These are phyloP conservation scores for Tetrao urogallus DNA, from an alignment of 2,113 vertebrate genomes.

Conservation along the genomic window DNA sequence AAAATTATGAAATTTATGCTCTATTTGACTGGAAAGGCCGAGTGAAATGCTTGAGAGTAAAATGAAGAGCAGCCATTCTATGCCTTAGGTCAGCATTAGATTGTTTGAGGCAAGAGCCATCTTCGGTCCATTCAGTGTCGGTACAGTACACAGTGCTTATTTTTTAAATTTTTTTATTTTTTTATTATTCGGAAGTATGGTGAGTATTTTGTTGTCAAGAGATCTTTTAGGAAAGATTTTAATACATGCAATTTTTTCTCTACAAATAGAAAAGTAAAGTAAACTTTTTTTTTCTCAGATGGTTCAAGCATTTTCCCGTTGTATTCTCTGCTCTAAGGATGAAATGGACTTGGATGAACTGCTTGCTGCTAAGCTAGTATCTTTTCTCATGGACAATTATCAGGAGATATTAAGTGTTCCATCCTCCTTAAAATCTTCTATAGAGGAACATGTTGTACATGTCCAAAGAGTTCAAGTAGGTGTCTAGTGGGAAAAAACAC, in stretches of 20 bases:
- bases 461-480: conserved; percentile 84
- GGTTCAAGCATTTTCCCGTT: conserved; percentile 87
- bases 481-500: neutral
- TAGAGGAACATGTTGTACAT: conserved; percentile 83
- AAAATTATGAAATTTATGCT: neutral
- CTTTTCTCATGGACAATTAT: conserved; percentile 87
- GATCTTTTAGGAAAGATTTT: too few species aligned
- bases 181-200: neutral
- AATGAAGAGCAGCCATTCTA: neutral
- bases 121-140: neutral
- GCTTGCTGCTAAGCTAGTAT: conserved; percentile 85
- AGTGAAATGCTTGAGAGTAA: neutral
- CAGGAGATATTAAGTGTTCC: conserved; percentile 83
- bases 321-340: conserved; percentile 87
- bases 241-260: too few species aligned
- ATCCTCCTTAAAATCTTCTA: conserved; percentile 75
- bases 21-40: neutral
- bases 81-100: neutral
- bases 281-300: conserved; percentile 68
- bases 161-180: neutral
- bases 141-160: neutral
- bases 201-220: neutral
- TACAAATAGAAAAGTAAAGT: neutral
- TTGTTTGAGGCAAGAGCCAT: neutral
- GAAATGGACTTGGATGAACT: conserved; percentile 89